Conservation (phyloP, 92 coral and sea anemone species). For the Epizoanthus rinbou region DNA sequence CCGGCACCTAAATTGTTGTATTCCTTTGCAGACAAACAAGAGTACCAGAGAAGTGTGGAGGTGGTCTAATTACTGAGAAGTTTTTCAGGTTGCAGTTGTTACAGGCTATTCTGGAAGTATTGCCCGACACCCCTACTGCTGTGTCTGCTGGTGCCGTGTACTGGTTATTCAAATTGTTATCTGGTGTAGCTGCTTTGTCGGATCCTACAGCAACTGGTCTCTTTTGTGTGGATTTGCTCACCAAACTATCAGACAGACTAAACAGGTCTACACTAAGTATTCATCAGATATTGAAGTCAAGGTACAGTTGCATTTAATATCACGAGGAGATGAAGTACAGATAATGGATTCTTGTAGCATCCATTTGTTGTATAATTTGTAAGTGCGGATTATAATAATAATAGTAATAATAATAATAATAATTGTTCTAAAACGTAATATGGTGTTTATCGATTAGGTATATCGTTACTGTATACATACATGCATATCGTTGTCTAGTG, state of each 20-base stretch:
- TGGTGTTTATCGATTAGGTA: no score
- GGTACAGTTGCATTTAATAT: constrained; percentile 46
- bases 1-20: not conserved
- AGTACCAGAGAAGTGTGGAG: constrained; percentile 43
- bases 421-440: no score
- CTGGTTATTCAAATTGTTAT: constrained; percentile 80
- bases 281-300: constrained; percentile 77
- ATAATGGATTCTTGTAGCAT: no score
- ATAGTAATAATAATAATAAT: no score
- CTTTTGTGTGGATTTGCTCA: constrained; percentile 80
- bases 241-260: constrained; percentile 71
- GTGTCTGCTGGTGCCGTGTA: constrained; percentile 88
- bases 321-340: no score
- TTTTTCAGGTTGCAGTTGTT: constrained; percentile 70
- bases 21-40: constrained; percentile 45
- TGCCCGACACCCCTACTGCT: constrained; percentile 70
- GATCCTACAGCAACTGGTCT: constrained; percentile 62
- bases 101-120: constrained; percentile 72
- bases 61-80: constrained; percentile 36
- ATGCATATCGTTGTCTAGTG: no score
- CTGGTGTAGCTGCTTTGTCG: constrained; percentile 78
- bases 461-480: no score
- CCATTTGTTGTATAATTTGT: no score
- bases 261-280: constrained; percentile 57
- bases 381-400: no score